Evolutionary conservation across 1,140 invertebrate genomes (phyloP), one percentile per base, ranked within the genome.

Genomic region (Luehdorfia chinensis): DNA sequence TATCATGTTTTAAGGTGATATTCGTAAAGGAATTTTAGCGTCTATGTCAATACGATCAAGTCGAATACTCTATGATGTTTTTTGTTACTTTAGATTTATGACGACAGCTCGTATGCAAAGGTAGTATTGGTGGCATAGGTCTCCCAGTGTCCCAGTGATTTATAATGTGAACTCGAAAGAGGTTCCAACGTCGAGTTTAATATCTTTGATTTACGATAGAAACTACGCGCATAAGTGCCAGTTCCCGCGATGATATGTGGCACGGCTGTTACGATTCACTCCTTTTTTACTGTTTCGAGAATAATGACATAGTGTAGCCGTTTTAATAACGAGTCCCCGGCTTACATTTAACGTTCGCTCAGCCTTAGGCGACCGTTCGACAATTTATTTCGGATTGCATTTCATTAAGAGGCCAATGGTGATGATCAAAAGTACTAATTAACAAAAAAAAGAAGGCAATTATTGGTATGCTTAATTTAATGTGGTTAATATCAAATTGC

Each of bases 131-230:
- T 70, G 60, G 74, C 66, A 68, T 50, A 68, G 68, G 72, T 70
- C 66, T 62, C 56, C 66, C 76, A 66, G 55, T 63, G 72, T 67
- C 67, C 69, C 53, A 46, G 58, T 86, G 77, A 86, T 86, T 86
- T 86, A 86, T 84, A 74, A 59, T 84, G 76, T 78, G 76, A 84
- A 81, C 79, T 79, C 65, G 64, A 86, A 84, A 84, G 81, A 86
- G 79, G 78, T 84, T 73, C 77, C 71, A 75, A 70, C 74, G 70
- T 84, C 66, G 70, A 66, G 75, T 80, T 85, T 85, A 85, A 85
- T 85, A 85, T 85, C 65, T 84, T 85, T 85, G 81, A 85, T 86
- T 86, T 86, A 86, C 75, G 77, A 81, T 81, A 80, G 76, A 81
- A 80, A 78, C 75, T 78, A 76, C 74, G 61, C 62, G 60, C 55